Conservation (phyloP, 2,113 vertebrate species). For the Acrocephalus kingi region DNA sequence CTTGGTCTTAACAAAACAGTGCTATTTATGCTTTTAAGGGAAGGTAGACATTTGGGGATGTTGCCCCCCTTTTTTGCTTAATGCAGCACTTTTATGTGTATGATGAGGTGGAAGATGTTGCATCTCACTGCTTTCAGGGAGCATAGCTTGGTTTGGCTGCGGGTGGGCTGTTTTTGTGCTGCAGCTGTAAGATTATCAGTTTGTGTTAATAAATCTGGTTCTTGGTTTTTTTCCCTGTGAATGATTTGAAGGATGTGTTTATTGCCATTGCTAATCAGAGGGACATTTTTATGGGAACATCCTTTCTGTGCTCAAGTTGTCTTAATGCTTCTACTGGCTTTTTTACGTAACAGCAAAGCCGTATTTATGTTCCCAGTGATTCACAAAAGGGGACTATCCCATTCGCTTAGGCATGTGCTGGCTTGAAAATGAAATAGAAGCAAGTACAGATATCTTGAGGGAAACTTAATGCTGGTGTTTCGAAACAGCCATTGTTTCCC, state of each 20-base stretch:
- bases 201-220: neutral
- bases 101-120: neutral
- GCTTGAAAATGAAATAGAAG: constrained; percentile 16
- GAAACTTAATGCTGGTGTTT: constrained; percentile 46
- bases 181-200: neutral
- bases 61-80: neutral
- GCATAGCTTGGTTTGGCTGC: neutral
- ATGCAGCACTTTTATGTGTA: fast-evolving
- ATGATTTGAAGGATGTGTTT: neutral
- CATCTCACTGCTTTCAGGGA: neutral
- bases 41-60: neutral
- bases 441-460: constrained; percentile 26
- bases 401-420: neutral
- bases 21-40: neutral
- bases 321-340: neutral
- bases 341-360: constrained; percentile 16
- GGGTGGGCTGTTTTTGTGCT: neutral
- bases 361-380: neutral
- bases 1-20: neutral
- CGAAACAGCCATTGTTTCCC: neutral
- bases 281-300: neutral
- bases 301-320: neutral
- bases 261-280: constrained; percentile 7
- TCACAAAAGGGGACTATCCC: neutral
- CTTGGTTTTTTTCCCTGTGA: neutral